phyloP scores from a whole-genome alignment of 35 echinoderm and acorn worm genomes.

The Apostichopus japonicus region DNA sequence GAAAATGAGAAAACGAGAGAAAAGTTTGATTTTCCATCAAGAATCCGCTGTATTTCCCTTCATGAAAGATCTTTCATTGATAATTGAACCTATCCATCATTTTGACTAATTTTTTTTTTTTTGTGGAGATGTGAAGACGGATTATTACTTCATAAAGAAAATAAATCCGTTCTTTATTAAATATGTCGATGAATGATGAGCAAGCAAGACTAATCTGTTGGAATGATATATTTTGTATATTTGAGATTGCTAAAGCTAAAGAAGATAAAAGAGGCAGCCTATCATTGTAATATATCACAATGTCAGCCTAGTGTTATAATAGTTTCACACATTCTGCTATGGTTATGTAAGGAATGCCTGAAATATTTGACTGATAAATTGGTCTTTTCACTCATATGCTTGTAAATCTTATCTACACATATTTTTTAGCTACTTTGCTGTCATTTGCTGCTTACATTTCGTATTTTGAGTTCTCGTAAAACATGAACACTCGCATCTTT shows the following conservation, averaged over 20 bases:
- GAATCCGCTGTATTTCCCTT: background rate
- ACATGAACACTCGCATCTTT: too few species aligned
- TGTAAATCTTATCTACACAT: too few species aligned
- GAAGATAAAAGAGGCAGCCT: background rate
- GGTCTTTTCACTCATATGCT: too few species aligned
- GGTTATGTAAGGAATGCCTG: too few species aligned
- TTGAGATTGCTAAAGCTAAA: background rate
- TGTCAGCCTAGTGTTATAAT: background rate
- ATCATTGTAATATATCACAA: background rate
- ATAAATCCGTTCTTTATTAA: background rate
- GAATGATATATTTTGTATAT: background rate
- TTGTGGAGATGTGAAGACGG: background rate
- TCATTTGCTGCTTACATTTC: too few species aligned
- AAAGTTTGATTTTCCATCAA: slow-evolving; percentile 2
- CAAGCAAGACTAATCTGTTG: background rate
- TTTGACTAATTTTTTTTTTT: background rate
- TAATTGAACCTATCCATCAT: slow-evolving; percentile 15
- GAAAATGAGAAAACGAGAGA: background rate
- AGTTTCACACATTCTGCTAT: background rate
- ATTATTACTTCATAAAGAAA: background rate
- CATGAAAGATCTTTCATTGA: background rate
- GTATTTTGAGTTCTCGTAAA: too few species aligned
- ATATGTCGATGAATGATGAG: slow-evolving; percentile 1
- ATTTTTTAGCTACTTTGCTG: too few species aligned
- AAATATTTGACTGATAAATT: too few species aligned